A percentile compares a stretch with the other conserved stretches of the same genome.
These are phyloP conservation scores for Uloborus plumipes DNA, from an alignment of 2,888 invertebrate genomes.

Conservation along the genomic window DNA sequence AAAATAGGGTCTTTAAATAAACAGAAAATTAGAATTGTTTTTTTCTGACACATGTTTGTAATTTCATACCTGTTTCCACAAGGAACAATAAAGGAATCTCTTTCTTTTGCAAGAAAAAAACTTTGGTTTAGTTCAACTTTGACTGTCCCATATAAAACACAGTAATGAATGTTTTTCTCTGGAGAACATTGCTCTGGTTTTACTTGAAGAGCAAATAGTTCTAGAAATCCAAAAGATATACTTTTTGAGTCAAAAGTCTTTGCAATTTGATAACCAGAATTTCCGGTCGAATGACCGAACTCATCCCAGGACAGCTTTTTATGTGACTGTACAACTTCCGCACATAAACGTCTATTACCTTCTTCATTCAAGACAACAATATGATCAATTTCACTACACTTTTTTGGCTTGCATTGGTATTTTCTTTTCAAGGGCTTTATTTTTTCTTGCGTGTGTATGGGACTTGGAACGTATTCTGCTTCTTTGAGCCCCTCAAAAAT, in stretches of 20 bases:
- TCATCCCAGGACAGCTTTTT: too few species aligned
- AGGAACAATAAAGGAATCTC: slow-evolving; percentile 1
- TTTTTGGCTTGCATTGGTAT: background rate
- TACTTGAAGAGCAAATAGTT: background rate
- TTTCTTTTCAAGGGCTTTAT: background rate
- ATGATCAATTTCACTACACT: too few species aligned
- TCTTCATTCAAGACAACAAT: too few species aligned
- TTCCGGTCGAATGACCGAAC: too few species aligned
- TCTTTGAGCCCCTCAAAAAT: background rate
- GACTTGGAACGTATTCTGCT: background rate
- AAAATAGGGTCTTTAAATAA: background rate
- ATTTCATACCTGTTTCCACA: background rate
- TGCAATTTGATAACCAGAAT: background rate
- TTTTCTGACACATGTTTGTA: background rate
- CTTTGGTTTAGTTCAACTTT: background rate
- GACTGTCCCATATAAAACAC: background rate
- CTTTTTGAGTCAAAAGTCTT: background rate
- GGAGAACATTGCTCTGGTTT: slow-evolving; percentile 4
- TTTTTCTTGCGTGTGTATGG: background rate
- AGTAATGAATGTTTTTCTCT: background rate
- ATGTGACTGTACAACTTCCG: too few species aligned
- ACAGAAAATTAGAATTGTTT: background rate
- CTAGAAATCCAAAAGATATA: slow-evolving; percentile 17
- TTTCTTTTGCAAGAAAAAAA: background rate
- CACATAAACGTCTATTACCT: too few species aligned